A percentile compares a stretch with the other conserved stretches of the same genome.
phyloP scores from a whole-genome alignment of 2,888 invertebrate species.

The Drosophila lacicola region DNA sequence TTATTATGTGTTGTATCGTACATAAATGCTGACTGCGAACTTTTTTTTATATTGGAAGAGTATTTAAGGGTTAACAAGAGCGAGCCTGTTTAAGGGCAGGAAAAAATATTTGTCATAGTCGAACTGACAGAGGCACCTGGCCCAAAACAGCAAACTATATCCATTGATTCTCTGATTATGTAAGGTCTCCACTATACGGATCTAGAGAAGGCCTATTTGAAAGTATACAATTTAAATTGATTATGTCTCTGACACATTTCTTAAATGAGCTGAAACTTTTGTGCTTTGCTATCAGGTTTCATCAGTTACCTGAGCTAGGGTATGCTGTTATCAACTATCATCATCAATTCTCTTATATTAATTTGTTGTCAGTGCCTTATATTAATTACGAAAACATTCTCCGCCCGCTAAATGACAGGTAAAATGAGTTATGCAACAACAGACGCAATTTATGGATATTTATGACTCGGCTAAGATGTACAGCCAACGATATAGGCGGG shows the following conservation, averaged over 20 bases:
- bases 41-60: conserved; percentile 1
- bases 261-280: not conserved
- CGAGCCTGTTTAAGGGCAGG: not conserved
- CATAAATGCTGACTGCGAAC: conserved; percentile 59
- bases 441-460: conserved; percentile 70
- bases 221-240: not conserved
- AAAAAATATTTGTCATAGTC: not conserved
- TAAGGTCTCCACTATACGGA: too few relatives aligned
- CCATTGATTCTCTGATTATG: too few relatives aligned
- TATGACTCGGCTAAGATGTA: conserved; percentile 57
- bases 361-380: conserved; percentile 66
- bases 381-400: conserved; percentile 58
- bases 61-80: not conserved
- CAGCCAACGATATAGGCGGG: conserved; percentile 17
- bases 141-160: not conserved
- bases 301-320: conserved; percentile 18
- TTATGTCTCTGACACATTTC: not conserved
- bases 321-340: conserved; percentile 46
- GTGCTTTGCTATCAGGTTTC: conserved; percentile 11
- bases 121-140: not conserved
- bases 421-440: conserved; percentile 68
- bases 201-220: not conserved
- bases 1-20: conserved; percentile 33
- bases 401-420: conserved; percentile 60
- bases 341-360: conserved; percentile 56